Conservation (phyloP, 1,140 invertebrate genomes). For the Drosophila ogumai region DNA sequence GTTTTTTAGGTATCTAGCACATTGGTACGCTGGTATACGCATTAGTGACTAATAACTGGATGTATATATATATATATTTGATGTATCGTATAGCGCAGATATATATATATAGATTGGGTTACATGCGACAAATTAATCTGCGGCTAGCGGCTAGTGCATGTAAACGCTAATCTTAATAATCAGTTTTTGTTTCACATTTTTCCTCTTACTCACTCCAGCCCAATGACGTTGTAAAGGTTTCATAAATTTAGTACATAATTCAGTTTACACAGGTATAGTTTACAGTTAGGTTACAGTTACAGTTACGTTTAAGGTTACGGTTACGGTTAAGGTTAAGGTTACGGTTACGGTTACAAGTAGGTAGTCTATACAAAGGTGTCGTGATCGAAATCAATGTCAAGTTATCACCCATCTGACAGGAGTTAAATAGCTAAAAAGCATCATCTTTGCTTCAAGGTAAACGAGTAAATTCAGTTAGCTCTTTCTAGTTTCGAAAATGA, state of each 20-base stretch:
- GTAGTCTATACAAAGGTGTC: constrained; percentile 64
- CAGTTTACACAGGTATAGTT: constrained; percentile 46
- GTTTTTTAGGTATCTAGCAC: constrained; percentile 48
- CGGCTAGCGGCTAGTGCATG: constrained; percentile 28
- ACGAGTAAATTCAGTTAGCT: constrained; percentile 41
- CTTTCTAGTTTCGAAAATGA: constrained; percentile 34
- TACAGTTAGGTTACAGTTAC: constrained; percentile 52
- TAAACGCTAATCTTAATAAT: constrained; percentile 31
- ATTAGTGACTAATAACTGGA: constrained; percentile 65
- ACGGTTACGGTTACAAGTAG: constrained; percentile 21
- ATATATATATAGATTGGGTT: constrained; percentile 26
- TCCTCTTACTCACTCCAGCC: constrained; percentile 28
- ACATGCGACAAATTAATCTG: constrained; percentile 26
- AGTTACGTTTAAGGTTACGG: constrained; percentile 37
- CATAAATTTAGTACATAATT: constrained; percentile 67
- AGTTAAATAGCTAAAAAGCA: constrained; percentile 79
- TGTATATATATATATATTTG: constrained; percentile 58
- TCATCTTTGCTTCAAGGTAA: constrained; percentile 37
- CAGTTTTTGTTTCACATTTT: constrained; percentile 38
- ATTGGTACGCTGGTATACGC: constrained; percentile 59
- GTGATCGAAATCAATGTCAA: constrained; percentile 64
- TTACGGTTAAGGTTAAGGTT: constrained; percentile 12
- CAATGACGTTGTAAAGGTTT: constrained; percentile 50
- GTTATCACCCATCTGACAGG: constrained; percentile 85
- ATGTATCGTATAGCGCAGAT: constrained; percentile 49